A percentile compares a stretch with the other conserved stretches of the same genome.
phyloP scores from a whole-genome alignment of 2,888 invertebrate species.

The Aradus depressus region DNA sequence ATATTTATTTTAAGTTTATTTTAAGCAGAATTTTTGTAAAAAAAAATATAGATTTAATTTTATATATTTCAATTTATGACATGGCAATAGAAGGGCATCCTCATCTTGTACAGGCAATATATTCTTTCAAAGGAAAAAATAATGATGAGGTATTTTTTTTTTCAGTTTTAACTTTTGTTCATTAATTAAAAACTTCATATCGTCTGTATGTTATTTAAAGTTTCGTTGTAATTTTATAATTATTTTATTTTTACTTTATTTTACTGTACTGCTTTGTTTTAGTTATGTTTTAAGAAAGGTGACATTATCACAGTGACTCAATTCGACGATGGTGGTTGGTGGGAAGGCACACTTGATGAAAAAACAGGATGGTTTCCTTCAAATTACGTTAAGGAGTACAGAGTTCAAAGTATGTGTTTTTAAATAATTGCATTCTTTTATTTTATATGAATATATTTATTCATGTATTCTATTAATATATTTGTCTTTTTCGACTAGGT shows the following conservation, averaged over 20 bases:
- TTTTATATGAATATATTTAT: not conserved
- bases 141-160: slow-evolving; percentile 74
- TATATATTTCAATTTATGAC: not conserved
- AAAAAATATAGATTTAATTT: too few species aligned
- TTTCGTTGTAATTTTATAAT: not conserved
- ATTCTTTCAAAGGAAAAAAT: slow-evolving; percentile 88
- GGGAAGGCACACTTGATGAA: slow-evolving; percentile 94
- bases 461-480: not conserved
- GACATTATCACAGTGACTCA: slow-evolving; percentile 95
- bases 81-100: slow-evolving; percentile 37
- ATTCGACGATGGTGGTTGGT: slow-evolving; percentile 94
- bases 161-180: too few species aligned
- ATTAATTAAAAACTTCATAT: too few species aligned
- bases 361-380: slow-evolving; percentile 98
- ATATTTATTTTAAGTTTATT: not conserved
- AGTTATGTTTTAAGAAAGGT: slow-evolving; percentile 89
- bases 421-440: not conserved
- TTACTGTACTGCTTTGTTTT: slow-evolving; percentile 33
- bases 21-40: too few species aligned
- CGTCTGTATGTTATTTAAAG: too few species aligned
- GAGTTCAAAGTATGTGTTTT: slow-evolving; percentile 44
- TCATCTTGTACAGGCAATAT: slow-evolving; percentile 76
- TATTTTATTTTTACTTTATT: not conserved
- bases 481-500: slow-evolving; percentile 19
- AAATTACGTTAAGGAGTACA: slow-evolving; percentile 88